Percentiles rank a stretch among this genome's conserved stretches.
Conservation (phyloP, 2,888 invertebrate species). For the Colostygia pectinataria region DNA sequence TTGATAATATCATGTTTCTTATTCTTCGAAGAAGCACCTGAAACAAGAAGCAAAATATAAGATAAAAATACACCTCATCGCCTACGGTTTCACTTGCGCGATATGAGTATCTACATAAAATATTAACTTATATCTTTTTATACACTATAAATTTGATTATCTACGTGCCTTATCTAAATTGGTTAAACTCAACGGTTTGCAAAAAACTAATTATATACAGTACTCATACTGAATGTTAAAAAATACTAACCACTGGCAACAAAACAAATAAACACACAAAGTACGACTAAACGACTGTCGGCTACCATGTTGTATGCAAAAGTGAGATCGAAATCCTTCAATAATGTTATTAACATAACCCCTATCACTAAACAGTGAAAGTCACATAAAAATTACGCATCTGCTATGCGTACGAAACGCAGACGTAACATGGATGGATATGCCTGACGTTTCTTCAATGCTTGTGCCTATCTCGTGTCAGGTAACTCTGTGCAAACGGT, state of each 20-base stretch:
- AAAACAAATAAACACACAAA: constrained; percentile 4
- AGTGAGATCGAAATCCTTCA: constrained; percentile 7
- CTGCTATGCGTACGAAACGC: background rate
- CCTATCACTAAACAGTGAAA: background rate
- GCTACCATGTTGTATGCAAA: constrained; percentile 22
- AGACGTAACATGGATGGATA: background rate
- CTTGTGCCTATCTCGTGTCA: background rate
- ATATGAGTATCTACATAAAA: too few species aligned
- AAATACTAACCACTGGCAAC: constrained; percentile 11
- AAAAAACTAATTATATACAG: too few species aligned
- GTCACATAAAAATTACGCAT: background rate
- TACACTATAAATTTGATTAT: too few species aligned
- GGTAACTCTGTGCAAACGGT: background rate
- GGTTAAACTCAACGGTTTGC: too few species aligned
- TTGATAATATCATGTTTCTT: constrained; percentile 8
- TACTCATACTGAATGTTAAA: too few species aligned
- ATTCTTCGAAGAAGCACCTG: constrained; percentile 18
- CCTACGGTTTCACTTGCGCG: too few species aligned
- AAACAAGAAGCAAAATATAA: constrained; percentile 3
- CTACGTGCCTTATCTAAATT: too few species aligned
- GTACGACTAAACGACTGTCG: constrained; percentile 12
- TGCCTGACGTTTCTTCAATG: constrained; percentile 1
- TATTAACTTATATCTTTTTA: background rate
- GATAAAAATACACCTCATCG: background rate
- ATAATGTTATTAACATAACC: constrained; percentile 1